Percentiles rank a stretch among this genome's conserved stretches.
These are phyloP conservation scores for Syrmaticus mikado DNA, from an alignment of 2,113 vertebrate species.

Conservation along the genomic window DNA sequence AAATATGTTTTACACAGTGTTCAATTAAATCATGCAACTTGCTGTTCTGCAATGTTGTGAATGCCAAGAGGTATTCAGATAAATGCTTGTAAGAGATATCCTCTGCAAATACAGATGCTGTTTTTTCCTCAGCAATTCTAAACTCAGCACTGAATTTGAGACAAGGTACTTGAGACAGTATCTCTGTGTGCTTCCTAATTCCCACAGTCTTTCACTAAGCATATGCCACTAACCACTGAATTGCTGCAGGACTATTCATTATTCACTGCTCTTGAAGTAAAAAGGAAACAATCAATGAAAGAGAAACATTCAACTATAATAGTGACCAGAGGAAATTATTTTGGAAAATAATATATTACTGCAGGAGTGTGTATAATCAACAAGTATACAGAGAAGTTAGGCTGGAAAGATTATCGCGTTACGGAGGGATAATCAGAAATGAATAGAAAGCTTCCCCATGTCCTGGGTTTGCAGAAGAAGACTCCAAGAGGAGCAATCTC, in stretches of 20 bases:
- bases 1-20: background rate
- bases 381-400: too few species aligned
- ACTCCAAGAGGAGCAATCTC: too few species aligned
- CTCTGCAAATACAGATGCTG: background rate
- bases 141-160: background rate
- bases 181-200: background rate
- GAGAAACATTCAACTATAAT: background rate
- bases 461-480: too few species aligned
- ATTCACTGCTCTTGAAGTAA: background rate
- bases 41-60: rapidly evolving
- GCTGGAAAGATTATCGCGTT: too few species aligned
- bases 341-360: background rate
- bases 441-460: too few species aligned
- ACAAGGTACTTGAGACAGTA: background rate
- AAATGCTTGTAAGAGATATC: background rate
- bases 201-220: background rate
- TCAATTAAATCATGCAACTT: background rate
- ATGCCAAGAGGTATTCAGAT: background rate
- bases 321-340: background rate
- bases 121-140: background rate
- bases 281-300: background rate
- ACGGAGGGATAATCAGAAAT: too few species aligned
- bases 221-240: background rate
- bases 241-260: background rate
- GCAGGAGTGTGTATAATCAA: background rate